Evolutionary conservation across 92 coral and sea anemone species (phyloP).

Genomic region (Siderastrea siderea): DNA sequence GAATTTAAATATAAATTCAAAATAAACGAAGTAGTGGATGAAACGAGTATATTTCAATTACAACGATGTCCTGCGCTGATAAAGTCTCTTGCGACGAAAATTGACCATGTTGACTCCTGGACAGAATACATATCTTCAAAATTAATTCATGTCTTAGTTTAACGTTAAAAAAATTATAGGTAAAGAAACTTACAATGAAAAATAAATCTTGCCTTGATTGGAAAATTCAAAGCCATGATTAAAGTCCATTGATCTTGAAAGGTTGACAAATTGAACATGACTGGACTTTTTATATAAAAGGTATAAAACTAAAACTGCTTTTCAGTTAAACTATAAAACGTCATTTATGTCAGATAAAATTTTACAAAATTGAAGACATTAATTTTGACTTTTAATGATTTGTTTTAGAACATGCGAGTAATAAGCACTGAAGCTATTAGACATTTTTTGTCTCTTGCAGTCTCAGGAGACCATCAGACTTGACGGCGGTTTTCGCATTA

Average conservation of each 20-base stretch:
- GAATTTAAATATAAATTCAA: neutral
- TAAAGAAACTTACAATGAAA: neutral
- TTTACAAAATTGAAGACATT: no score
- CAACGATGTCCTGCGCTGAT: neutral
- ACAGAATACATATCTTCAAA: neutral
- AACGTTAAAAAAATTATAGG: neutral
- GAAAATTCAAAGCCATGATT: conserved; percentile 13
- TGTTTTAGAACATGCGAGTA: neutral
- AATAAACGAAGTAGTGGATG: neutral
- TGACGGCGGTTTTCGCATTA: neutral
- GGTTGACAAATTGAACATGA: neutral
- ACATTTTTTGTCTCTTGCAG: neutral
- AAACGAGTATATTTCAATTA: neutral
- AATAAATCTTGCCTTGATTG: neutral
- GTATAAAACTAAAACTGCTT: neutral
- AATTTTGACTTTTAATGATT: neutral
- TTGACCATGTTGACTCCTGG: neutral
- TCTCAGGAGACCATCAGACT: neutral
- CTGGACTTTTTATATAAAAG: neutral
- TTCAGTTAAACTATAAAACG: neutral
- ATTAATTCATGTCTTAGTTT: neutral
- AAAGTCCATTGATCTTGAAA: neutral
- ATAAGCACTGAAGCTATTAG: neutral
- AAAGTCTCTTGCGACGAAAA: no score
- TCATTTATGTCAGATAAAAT: neutral